Conservation (phyloP, 2,888 invertebrate genomes). For the Microctonus aethiopoides region DNA sequence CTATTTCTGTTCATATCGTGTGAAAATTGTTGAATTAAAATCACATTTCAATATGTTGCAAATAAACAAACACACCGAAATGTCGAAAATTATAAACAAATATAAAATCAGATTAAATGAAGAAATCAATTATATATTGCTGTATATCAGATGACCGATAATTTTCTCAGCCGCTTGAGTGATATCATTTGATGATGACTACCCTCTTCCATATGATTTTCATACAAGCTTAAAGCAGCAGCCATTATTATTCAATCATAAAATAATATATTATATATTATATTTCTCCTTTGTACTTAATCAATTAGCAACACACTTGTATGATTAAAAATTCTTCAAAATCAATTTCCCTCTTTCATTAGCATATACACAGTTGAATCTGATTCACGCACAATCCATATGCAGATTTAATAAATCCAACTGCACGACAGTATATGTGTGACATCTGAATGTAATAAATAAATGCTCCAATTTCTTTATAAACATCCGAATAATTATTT, state of each 20-base stretch:
- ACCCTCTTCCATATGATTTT: constrained; percentile 13
- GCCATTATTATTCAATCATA: constrained; percentile 9
- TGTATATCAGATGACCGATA: background rate
- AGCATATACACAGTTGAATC: background rate
- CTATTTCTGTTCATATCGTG: too few species aligned
- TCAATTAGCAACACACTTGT: too few species aligned
- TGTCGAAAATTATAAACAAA: background rate
- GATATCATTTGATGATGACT: background rate
- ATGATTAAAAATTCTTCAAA: background rate
- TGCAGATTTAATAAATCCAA: background rate
- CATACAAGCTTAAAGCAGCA: background rate
- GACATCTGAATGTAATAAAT: background rate
- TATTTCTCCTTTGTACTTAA: too few species aligned
- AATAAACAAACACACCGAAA: background rate
- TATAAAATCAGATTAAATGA: background rate
- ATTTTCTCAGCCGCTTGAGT: background rate
- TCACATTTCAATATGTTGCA: too few species aligned
- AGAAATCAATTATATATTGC: constrained; percentile 1
- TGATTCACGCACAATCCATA: background rate
- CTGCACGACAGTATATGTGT: background rate
- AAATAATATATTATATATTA: background rate
- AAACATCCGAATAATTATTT: background rate
- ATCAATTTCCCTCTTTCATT: background rate
- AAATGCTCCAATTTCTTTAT: background rate
- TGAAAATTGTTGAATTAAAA: too few species aligned